Conservation (phyloP, 2,113 vertebrate genomes). For the Embiotoca jacksoni region DNA sequence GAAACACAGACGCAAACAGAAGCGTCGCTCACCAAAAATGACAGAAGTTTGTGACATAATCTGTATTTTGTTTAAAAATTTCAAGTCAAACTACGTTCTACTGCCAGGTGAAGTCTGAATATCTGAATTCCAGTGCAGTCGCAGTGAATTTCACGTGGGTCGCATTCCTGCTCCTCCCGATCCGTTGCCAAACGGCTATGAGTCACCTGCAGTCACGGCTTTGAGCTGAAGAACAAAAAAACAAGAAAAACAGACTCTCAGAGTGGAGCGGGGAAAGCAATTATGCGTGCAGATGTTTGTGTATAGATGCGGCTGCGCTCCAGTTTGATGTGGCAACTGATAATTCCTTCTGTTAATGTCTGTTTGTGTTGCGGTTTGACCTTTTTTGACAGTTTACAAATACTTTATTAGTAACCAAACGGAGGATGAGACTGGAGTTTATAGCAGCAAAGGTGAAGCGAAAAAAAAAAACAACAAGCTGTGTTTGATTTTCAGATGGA, state of each 20-base stretch:
- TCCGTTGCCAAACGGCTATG: constrained; percentile 51
- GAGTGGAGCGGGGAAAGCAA: constrained; percentile 21
- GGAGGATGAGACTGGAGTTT: too few species aligned
- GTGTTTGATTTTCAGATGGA: too few species aligned
- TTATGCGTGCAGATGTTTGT: constrained; percentile 9
- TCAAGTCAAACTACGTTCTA: not conserved
- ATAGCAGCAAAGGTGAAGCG: too few species aligned
- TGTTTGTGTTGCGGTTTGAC: not conserved
- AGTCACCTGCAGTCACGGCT: constrained; percentile 51
- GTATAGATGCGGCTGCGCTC: not conserved
- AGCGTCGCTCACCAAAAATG: not conserved
- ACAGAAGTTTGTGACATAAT: not conserved
- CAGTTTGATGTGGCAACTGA: not conserved
- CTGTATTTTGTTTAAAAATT: not conserved
- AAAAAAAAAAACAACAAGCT: too few species aligned
- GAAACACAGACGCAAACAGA: constrained; percentile 28
- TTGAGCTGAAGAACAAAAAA: constrained; percentile 38
- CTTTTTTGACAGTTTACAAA: too few species aligned
- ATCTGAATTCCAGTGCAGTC: constrained; percentile 20
- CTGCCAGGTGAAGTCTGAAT: not conserved
- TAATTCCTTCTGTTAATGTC: not conserved
- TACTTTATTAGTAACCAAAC: too few species aligned
- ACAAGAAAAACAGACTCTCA: constrained; percentile 52
- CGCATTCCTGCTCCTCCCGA: constrained; percentile 39
- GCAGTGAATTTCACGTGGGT: constrained; percentile 25